phyloP scores from a whole-genome alignment of 2,888 invertebrate species.

The Abscondita cerata region DNA sequence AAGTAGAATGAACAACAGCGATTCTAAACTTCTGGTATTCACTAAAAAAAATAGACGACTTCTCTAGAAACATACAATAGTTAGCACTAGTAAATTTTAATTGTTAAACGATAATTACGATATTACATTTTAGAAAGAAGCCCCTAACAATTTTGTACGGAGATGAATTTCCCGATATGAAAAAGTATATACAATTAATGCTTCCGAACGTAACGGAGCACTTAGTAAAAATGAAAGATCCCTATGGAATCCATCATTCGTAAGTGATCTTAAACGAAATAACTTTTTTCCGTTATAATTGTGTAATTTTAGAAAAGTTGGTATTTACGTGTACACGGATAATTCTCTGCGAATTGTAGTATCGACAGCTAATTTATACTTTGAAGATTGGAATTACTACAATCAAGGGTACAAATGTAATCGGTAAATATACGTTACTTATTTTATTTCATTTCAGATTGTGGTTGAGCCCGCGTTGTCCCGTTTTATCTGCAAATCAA shows the following conservation, averaged over 20 bases:
- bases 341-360: slow-evolving; percentile 84
- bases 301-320: slow-evolving; percentile 76
- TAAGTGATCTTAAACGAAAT: slow-evolving; percentile 57
- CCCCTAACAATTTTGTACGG: slow-evolving; percentile 81
- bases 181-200: slow-evolving; percentile 61
- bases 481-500: slow-evolving; percentile 65
- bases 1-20: too few relatives aligned
- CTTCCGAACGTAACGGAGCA: slow-evolving; percentile 71
- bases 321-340: slow-evolving; percentile 83
- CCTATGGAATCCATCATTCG: slow-evolving; percentile 90
- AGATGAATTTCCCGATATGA: slow-evolving; percentile 64
- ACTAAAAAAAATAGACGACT: too few relatives aligned
- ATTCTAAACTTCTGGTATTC: too few relatives aligned
- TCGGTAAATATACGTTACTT: too few relatives aligned
- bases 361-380: slow-evolving; percentile 90
- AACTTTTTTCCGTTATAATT: not conserved
- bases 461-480: slow-evolving; percentile 88
- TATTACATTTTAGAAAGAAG: slow-evolving; percentile 66
- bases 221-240: slow-evolving; percentile 74
- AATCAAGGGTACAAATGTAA: slow-evolving; percentile 93
- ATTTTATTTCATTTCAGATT: slow-evolving; percentile 62
- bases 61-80: too few relatives aligned
- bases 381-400: slow-evolving; percentile 92
- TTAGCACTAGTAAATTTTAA: too few relatives aligned
- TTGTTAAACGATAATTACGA: slow-evolving; percentile 15